Evolutionary conservation across 2,797 vertebrate genomes (phyloP).

Genomic region (Stomatorhinus walkeri): DNA sequence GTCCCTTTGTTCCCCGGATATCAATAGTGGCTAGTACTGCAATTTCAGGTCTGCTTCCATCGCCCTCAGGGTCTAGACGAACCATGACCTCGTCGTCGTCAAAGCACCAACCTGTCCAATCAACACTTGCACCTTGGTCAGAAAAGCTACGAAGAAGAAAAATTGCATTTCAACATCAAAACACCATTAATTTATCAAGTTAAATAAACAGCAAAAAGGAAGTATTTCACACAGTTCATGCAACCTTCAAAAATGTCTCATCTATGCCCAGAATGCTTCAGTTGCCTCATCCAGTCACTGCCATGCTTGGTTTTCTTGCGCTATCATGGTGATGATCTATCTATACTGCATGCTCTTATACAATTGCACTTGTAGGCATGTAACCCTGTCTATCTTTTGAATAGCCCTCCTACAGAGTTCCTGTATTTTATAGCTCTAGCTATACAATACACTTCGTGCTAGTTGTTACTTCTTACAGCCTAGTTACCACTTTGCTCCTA

Average conservation of each 20-base stretch:
- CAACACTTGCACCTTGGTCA: slow-evolving; percentile 49
- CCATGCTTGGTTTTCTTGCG: not conserved
- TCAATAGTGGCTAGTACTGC: slow-evolving; percentile 26
- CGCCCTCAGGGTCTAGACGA: slow-evolving; percentile 31
- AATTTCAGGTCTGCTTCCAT: slow-evolving; percentile 22
- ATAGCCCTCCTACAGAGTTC: not conserved
- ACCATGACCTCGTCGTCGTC: slow-evolving; percentile 56
- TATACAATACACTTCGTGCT: not conserved
- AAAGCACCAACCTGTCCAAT: slow-evolving; percentile 64
- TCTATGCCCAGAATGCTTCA: not conserved
- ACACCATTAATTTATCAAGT: not conserved
- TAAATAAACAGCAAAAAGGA: not conserved
- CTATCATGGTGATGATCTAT: not conserved
- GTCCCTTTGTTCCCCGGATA: slow-evolving; percentile 17
- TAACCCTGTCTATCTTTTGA: not conserved
- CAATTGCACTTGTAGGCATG: not conserved
- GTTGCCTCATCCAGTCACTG: not conserved
- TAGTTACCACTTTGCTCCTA: not conserved
- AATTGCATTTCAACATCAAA: slow-evolving; percentile 14
- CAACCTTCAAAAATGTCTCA: not conserved
- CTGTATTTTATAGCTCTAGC: not conserved
- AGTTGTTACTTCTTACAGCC: not conserved
- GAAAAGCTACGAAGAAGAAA: slow-evolving; percentile 34
- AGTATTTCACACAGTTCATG: not conserved
- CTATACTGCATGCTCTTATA: not conserved